Evolutionary conservation across 2,113 vertebrate species (phyloP).

Genomic region (Marmota flaviventris): DNA sequence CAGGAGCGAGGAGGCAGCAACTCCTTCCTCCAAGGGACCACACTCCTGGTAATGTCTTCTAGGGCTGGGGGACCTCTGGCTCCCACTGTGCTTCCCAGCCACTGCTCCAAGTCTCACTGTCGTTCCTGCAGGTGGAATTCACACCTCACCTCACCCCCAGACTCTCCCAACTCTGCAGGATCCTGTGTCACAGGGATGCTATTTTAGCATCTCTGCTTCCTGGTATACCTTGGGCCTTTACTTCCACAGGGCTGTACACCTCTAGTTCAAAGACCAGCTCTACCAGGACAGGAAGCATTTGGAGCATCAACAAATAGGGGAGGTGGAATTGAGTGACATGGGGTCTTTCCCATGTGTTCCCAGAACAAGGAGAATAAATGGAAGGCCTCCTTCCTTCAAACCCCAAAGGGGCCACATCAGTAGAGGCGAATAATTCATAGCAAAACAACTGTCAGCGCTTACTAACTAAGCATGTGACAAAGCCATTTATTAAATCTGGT

Average conservation of each 20-base stretch:
- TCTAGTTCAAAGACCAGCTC: neutral
- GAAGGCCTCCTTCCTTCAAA: neutral
- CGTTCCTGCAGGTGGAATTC: neutral
- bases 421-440: neutral
- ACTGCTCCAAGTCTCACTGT: neutral
- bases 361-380: neutral
- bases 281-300: neutral
- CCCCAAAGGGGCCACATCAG: neutral
- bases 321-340: neutral
- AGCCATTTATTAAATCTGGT: slow-evolving; percentile 6
- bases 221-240: neutral
- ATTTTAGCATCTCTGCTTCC: neutral
- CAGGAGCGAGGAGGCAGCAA: neutral
- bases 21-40: neutral
- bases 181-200: too few relatives aligned
- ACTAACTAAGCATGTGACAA: slow-evolving; percentile 17
- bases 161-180: neutral
- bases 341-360: neutral
- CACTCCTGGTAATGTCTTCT: too few relatives aligned
- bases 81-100: neutral
- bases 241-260: too few relatives aligned
- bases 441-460: neutral
- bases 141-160: neutral
- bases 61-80: neutral
- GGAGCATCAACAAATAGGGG: rapidly evolving